Evolutionary conservation across 1,140 invertebrate genomes (phyloP), one percentile per base, ranked within the genome.

Genomic region (Limonius californicus): DNA sequence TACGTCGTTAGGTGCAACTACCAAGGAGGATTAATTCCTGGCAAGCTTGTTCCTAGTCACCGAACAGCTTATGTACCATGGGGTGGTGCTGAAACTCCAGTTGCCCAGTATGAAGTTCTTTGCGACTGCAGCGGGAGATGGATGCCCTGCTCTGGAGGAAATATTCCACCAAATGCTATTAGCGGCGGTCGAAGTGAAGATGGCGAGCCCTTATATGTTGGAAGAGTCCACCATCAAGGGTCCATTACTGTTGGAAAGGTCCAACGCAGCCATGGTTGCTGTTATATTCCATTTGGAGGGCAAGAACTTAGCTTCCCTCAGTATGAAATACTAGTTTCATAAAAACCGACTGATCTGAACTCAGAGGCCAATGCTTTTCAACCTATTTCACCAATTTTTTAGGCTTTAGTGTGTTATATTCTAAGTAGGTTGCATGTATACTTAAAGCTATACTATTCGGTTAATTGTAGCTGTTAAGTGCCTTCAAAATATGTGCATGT

Each of bases 51-150:
- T 32, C 80, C 84, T 0, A 85, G 85, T 1, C 89, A 92, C 18
- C 83, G 85, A 8, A 85, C 86, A 6, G 85, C 84, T 66, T 94
- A 91, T 70, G 74, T 93, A 0, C 76, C 90, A 12, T 93, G 88
- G 87, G 90, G 89, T 8, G 90, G 90, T 23, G 76, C 75, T 12
- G 91, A 94, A 73, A 88, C 92, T 68, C 83, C 82, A 32, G 87
- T 89, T 67, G 65, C 74, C 14, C 81, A 89, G 54, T 94, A 92
- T 71, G 86, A 93, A 79, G 88, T 90, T 27, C 66, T 77, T 0
- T 74, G 72, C 64, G 70, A 74, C 42, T 75, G 72, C 57, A 69
- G 68, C 54, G 76, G 73, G 8, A 71, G 65, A 43, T 76, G 75
- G 74, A 18, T 72, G 12, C 68, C 70, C 8, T 68, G 64, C 14